Percentiles rank a stretch among this genome's conserved stretches.
Conservation (phyloP, 2,888 invertebrate species). For the Diarsia rubi region DNA sequence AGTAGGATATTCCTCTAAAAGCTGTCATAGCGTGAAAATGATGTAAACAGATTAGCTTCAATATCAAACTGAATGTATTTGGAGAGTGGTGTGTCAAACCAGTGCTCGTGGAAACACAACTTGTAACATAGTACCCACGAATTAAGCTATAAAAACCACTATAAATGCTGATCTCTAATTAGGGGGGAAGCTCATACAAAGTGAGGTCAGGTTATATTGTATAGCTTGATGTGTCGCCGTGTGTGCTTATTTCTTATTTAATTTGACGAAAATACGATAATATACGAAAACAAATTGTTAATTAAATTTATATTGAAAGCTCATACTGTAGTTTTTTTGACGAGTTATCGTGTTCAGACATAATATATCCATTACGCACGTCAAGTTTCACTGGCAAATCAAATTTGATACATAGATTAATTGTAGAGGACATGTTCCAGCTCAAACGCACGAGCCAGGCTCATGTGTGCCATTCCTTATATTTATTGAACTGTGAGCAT, state of each 20-base stretch:
- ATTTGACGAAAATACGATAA: too few relatives aligned
- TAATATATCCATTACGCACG: not conserved
- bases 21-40: not conserved
- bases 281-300: too few relatives aligned
- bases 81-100: slow-evolving; percentile 24
- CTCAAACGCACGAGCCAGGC: not conserved
- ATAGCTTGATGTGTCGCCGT: too few relatives aligned
- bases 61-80: slow-evolving; percentile 23
- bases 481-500: slow-evolving; percentile 49
- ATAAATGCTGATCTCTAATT: too few relatives aligned
- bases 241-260: too few relatives aligned
- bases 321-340: too few relatives aligned
- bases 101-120: not conserved
- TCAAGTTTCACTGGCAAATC: not conserved
- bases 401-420: not conserved
- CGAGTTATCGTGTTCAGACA: not conserved
- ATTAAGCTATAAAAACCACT: too few relatives aligned
- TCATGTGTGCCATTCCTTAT: slow-evolving; percentile 14
- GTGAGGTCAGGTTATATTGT: too few relatives aligned
- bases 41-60: slow-evolving; percentile 16
- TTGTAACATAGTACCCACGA: not conserved
- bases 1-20: slow-evolving; percentile 17
- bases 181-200: too few relatives aligned
- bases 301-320: too few relatives aligned
- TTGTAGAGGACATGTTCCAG: not conserved